Evolutionary conservation across 92 coral and sea anemone genomes (phyloP), one percentile per base, ranked within the genome.

Genomic region (Pocillopora meandrina): DNA sequence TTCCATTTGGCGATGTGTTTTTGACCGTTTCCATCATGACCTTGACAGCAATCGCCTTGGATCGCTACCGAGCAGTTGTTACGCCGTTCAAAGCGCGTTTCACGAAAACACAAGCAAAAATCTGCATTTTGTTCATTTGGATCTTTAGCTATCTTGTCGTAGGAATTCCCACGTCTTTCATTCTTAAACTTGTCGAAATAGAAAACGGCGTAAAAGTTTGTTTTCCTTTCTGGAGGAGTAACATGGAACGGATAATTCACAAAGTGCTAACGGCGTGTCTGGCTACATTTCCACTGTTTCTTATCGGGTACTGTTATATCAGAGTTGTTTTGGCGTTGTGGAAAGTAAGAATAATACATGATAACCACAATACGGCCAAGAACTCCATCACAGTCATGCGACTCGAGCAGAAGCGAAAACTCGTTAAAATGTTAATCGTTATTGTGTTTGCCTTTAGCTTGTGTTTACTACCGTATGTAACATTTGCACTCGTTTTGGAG

Each of bases 1-100:
- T 78, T 69, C 99, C 99, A 19, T 82, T 97, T 5, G 96, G 99
- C n/a, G 99, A 97, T 64, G 99, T 97, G 10, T 97, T 94, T 76
- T 80, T 97, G 47, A 77, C 90, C 65, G 99, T 97, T 20, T 93
- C 98, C 12, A 85, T 97, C 12, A 92, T 95, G 87, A 97, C 99
- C 34, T 75, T 97, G 75, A 97, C 97, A 13, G 92, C 94, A 18
- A 93, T 97, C 52, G 93, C 97, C 3, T 78, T 95, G 56, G 99
- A 97, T 52, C 95, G 99, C 34, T 93, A 94, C 84, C 89, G 99
- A 31, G 93, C 98, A 11, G 92, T 97, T 73, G 98, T 95, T 21
- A 93, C 94, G 19, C 98, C 99, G 67, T 93, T 93, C 67, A 97
- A 97, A 71, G 92, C 89, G 49, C 94, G 98, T 77, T 92, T 93